Evolutionary conservation across 2,113 vertebrate genomes (phyloP).

Genomic region (Bolborhynchus lineola): DNA sequence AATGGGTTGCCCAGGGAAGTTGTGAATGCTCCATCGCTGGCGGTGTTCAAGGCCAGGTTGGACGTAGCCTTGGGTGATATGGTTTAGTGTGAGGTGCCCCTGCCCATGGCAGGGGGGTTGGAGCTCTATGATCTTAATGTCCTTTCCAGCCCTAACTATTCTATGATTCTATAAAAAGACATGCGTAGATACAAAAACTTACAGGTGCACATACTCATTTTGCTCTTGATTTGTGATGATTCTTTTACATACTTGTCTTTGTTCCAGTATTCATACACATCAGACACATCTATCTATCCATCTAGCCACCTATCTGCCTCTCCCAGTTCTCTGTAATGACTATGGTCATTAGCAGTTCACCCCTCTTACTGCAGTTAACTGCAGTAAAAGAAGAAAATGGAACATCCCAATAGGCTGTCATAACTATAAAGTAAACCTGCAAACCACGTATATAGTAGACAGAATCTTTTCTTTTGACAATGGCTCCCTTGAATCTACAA

Average conservation of each 20-base stretch:
- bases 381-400: neutral
- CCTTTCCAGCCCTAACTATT: too few species aligned
- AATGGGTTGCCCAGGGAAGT: too few species aligned
- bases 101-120: too few species aligned
- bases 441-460: neutral
- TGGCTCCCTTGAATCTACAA: neutral
- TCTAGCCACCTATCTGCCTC: neutral
- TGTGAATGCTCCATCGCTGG: too few species aligned
- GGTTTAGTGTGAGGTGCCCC: too few species aligned
- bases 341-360: neutral
- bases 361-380: neutral
- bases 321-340: neutral
- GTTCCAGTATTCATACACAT: neutral
- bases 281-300: neutral
- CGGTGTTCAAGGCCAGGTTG: too few species aligned
- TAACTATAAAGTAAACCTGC: neutral
- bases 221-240: neutral
- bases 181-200: neutral
- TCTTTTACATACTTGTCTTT: neutral
- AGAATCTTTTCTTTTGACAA: neutral
- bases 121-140: too few species aligned
- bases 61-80: too few species aligned
- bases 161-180: neutral
- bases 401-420: neutral
- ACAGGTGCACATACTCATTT: neutral